Percentiles rank a stretch among this genome's conserved stretches.
These are phyloP conservation scores for Sphecodes monilicornis DNA, from an alignment of 2,888 invertebrate species.

Conservation along the genomic window DNA sequence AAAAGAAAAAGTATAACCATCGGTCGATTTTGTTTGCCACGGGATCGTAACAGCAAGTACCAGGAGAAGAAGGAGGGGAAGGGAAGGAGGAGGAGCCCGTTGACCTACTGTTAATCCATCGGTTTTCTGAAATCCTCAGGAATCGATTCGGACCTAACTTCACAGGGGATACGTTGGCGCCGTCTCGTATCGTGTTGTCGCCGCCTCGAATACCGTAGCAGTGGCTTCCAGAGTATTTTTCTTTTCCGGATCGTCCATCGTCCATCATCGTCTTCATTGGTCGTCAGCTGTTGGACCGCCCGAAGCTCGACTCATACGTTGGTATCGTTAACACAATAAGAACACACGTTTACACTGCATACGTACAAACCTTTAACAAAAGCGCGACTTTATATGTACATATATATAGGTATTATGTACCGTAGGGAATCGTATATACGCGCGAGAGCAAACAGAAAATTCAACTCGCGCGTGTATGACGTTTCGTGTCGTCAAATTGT, in stretches of 20 bases:
- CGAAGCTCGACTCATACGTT: constrained; percentile 21
- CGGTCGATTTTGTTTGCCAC: background rate
- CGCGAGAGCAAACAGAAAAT: constrained; percentile 20
- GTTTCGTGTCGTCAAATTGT: constrained; percentile 45
- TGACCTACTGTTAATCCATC: background rate
- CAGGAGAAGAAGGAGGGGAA: background rate
- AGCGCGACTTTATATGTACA: constrained; percentile 71
- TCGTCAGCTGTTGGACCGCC: constrained; percentile 35
- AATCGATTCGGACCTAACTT: constrained; percentile 30
- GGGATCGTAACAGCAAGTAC: constrained; percentile 8
- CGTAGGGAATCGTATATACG: constrained; percentile 48
- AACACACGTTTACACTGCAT: constrained; percentile 53
- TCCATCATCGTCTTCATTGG: constrained; percentile 34
- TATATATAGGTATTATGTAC: constrained; percentile 69
- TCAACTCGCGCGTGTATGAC: constrained; percentile 31
- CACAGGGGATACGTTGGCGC: background rate
- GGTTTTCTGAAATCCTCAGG: constrained; percentile 23
- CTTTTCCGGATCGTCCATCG: constrained; percentile 26
- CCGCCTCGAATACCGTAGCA: constrained; percentile 5
- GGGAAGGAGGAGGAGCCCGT: background rate
- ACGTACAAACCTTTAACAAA: constrained; percentile 65
- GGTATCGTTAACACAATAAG: constrained; percentile 54
- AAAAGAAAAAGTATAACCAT: background rate
- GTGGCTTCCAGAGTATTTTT: constrained; percentile 29
- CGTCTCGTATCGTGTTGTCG: background rate